phyloP scores from a whole-genome alignment of 2,888 invertebrate species.

The Entomobrya multifasciata region DNA sequence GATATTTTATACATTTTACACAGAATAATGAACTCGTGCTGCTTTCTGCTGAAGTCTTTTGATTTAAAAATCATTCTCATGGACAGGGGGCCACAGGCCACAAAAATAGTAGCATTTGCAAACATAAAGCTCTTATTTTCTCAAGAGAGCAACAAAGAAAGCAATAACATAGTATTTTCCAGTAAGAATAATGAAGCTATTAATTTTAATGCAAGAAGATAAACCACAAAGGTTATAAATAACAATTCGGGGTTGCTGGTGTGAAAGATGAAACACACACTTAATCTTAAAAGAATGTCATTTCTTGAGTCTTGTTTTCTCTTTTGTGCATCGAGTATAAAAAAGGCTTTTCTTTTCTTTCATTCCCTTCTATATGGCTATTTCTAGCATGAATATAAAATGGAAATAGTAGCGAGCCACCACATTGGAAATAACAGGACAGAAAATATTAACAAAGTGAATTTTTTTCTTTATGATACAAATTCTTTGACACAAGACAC shows the following conservation, averaged over 20 bases:
- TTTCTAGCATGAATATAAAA: slow-evolving; percentile 11
- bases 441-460: no score
- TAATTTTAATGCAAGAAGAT: slow-evolving; percentile 67
- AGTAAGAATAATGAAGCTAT: slow-evolving; percentile 67
- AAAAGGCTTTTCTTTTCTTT: no score
- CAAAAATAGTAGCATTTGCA: no score
- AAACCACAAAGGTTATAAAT: slow-evolving; percentile 58
- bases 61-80: neutral
- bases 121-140: neutral
- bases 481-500: no score
- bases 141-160: slow-evolving; percentile 15
- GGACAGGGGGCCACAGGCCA: no score
- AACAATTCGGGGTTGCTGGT: slow-evolving; percentile 56
- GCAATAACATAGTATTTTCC: slow-evolving; percentile 34
- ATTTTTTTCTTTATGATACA: no score
- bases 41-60: neutral
- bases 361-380: neutral
- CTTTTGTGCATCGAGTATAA: no score
- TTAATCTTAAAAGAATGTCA: neutral
- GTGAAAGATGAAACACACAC: neutral
- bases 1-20: neutral
- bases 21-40: slow-evolving; percentile 7
- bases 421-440: no score
- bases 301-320: neutral
- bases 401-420: neutral